Percentiles rank a stretch among this genome's conserved stretches.
phyloP scores from a whole-genome alignment of 2,113 vertebrate genomes.

The Damaliscus lunatus region DNA sequence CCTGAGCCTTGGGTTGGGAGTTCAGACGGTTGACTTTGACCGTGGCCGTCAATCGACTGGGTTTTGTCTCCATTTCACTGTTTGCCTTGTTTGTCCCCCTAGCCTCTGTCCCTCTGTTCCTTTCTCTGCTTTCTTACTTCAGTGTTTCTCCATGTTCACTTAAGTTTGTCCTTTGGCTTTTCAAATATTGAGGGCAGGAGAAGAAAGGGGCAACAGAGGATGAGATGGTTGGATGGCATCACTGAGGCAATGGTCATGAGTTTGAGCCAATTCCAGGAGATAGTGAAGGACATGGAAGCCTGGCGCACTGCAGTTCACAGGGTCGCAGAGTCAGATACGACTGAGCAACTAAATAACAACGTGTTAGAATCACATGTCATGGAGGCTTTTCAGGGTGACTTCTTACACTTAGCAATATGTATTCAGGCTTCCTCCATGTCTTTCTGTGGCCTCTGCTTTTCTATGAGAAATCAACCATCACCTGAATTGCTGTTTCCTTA shows the following conservation, averaged over 20 bases:
- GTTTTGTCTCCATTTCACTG: neutral
- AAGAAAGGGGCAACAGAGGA: neutral
- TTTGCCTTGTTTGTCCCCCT: neutral
- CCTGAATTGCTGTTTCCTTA: accelerated
- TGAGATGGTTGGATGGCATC: neutral
- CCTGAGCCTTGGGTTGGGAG: neutral
- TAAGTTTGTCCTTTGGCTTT: neutral
- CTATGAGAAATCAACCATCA: accelerated
- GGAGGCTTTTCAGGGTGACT: neutral
- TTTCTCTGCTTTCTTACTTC: neutral
- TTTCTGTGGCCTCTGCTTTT: neutral
- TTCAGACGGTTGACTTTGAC: neutral
- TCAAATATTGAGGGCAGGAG: neutral
- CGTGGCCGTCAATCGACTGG: accelerated
- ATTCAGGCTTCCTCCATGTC: accelerated
- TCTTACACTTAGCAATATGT: neutral
- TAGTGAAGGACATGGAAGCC: neutral
- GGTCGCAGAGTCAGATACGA: neutral
- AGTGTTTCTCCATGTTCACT: accelerated
- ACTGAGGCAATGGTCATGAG: neutral
- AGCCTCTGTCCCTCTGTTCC: neutral
- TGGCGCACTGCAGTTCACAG: neutral
- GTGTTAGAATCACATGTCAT: accelerated
- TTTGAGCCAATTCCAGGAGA: neutral
- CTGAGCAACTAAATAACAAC: neutral